Conservation (phyloP, 2,888 invertebrate species). For the Nymphalis urticae region DNA sequence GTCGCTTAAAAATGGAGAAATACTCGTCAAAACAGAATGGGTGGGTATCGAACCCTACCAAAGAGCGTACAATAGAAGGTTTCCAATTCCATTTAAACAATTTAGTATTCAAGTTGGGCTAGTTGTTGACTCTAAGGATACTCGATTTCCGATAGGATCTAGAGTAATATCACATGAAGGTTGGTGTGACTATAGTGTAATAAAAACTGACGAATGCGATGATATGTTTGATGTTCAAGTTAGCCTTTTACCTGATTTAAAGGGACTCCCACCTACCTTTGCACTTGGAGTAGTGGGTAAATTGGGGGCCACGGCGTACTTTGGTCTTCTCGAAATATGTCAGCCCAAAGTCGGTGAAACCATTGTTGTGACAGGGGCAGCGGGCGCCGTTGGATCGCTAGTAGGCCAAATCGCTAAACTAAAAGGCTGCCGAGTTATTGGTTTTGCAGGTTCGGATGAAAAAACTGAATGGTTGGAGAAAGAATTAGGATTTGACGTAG, state of each 20-base stretch:
- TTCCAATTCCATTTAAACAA: constrained; percentile 52
- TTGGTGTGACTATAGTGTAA: too few species aligned
- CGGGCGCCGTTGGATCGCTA: constrained; percentile 87
- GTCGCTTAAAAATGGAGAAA: constrained; percentile 80
- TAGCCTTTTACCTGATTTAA: constrained; percentile 69
- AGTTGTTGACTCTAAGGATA: constrained; percentile 83
- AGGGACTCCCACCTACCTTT: constrained; percentile 76
- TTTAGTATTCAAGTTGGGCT: constrained; percentile 52
- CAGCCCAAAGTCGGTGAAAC: constrained; percentile 86
- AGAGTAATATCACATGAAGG: constrained; percentile 70
- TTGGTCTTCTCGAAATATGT: constrained; percentile 86
- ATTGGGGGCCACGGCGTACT: constrained; percentile 88
- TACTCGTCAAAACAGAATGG: constrained; percentile 55
- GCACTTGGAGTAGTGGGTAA: constrained; percentile 84
- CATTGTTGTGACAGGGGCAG: constrained; percentile 86
- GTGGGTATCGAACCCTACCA: constrained; percentile 58
- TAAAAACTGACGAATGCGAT: too few species aligned
- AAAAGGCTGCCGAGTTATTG: constrained; percentile 84
- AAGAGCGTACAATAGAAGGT: constrained; percentile 43
- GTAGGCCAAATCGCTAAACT: constrained; percentile 90
- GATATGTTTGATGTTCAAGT: too few species aligned
- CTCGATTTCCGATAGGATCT: constrained; percentile 82
- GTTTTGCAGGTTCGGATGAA: constrained; percentile 86
- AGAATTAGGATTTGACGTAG: constrained; percentile 85
- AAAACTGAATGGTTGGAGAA: constrained; percentile 86